Evolutionary conservation across 2,113 vertebrate genomes (phyloP).

Genomic region (Tenrec ecaudatus): DNA sequence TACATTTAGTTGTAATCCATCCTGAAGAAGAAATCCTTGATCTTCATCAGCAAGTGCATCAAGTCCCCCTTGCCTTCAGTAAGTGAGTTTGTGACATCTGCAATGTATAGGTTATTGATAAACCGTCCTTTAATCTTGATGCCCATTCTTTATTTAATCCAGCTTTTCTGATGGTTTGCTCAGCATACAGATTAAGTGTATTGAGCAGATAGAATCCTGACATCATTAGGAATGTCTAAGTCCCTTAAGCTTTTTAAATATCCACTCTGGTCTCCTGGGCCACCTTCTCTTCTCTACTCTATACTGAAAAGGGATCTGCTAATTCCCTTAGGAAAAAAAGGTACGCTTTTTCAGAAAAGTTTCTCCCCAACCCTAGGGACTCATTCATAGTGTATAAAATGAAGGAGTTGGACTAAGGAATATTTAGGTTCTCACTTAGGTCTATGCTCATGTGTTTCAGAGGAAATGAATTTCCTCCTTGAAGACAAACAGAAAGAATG

Average conservation of each 20-base stretch:
- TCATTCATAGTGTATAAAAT: slow-evolving; percentile 59
- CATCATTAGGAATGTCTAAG: not conserved
- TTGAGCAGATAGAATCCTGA: not conserved
- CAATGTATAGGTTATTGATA: no score
- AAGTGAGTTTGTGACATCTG: no score
- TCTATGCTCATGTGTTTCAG: slow-evolving; percentile 43
- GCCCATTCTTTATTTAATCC: no score
- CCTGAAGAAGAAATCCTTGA: no score
- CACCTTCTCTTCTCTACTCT: not conserved
- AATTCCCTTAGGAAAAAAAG: slow-evolving; percentile 28
- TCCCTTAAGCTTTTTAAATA: no score
- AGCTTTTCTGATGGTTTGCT: no score
- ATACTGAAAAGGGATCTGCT: not conserved
- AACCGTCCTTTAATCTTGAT: no score
- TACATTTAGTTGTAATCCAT: no score
- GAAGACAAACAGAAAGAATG: slow-evolving; percentile 38
- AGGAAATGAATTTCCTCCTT: slow-evolving; percentile 60
- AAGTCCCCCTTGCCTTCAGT: no score
- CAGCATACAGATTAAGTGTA: no score
- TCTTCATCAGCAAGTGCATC: no score
- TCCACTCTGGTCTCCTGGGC: not conserved
- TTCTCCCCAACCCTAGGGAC: not conserved
- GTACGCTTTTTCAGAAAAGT: not conserved
- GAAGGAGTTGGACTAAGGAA: not conserved
- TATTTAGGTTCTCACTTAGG: slow-evolving; percentile 63